phyloP scores from a whole-genome alignment of 1,140 invertebrate species.

The Centruroides vittatus region DNA sequence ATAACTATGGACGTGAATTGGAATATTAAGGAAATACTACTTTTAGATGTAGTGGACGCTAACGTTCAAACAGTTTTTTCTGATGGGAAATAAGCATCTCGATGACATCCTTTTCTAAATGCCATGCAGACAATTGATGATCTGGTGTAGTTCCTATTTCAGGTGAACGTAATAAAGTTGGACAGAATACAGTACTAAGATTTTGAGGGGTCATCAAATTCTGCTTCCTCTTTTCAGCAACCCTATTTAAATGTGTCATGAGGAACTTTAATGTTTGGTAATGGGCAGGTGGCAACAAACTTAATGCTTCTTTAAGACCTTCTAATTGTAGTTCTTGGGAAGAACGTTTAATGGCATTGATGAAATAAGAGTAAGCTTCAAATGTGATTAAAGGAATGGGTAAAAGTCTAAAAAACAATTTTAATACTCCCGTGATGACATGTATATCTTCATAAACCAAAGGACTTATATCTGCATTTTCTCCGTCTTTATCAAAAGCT shows the following conservation, averaged over 20 bases:
- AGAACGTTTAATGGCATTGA: constrained; percentile 43
- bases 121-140: constrained; percentile 18
- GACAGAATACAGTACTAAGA: constrained; percentile 76
- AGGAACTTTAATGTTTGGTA: constrained; percentile 68
- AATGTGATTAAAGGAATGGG: constrained; percentile 79
- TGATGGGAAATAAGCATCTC: constrained; percentile 27
- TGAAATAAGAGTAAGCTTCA: constrained; percentile 63
- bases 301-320: constrained; percentile 45
- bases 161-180: constrained; percentile 67
- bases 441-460: constrained; percentile 67
- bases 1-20: too few species aligned
- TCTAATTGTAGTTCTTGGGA: constrained; percentile 38
- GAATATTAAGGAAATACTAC: too few species aligned
- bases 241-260: constrained; percentile 59
- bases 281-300: constrained; percentile 55
- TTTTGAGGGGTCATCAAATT: constrained; percentile 88
- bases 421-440: constrained; percentile 72
- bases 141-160: constrained; percentile 25
- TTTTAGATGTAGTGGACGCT: background rate
- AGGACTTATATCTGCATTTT: constrained; percentile 54
- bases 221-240: constrained; percentile 46
- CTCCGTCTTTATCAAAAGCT: too few species aligned
- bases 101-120: constrained; percentile 24
- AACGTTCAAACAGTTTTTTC: constrained; percentile 13
- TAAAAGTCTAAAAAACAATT: constrained; percentile 67